A percentile compares a stretch with the other conserved stretches of the same genome.
phyloP scores from a whole-genome alignment of 30 jellyfish, hydroid and myxozoan species.

The Mastigias papua region DNA sequence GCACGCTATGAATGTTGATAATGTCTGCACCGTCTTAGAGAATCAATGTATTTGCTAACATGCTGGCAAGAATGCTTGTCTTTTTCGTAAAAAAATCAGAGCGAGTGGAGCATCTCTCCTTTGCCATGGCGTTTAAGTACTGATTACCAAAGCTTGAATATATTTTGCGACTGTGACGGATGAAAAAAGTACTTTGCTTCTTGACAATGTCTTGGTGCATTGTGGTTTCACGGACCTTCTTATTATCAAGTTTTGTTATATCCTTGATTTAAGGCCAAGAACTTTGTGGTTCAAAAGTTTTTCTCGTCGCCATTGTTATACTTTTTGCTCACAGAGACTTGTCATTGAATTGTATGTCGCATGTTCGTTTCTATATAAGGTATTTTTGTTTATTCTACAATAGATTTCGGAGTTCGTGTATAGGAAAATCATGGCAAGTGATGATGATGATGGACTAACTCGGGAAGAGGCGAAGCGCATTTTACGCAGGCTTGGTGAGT shows the following conservation, averaged over 20 bases:
- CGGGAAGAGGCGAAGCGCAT: conserved; percentile 99
- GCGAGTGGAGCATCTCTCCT: neutral
- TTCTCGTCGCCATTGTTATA: conserved; percentile 6
- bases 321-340: neutral
- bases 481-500: conserved; percentile 95
- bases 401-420: neutral
- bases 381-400: neutral
- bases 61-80: neutral
- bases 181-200: neutral
- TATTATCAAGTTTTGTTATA: neutral
- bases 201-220: neutral
- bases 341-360: neutral
- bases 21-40: neutral
- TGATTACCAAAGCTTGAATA: neutral
- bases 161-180: neutral
- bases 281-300: neutral
- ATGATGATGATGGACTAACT: conserved; percentile 77
- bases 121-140: neutral
- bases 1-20: neutral
- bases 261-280: neutral
- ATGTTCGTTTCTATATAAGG: too few relatives aligned
- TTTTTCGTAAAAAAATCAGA: neutral
- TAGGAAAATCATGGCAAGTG: conserved; percentile 59
- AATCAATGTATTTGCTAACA: neutral
- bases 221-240: neutral